These are phyloP conservation scores for Pangasius larnaudii DNA, from an alignment of 2,797 vertebrate genomes.

Conservation along the genomic window DNA sequence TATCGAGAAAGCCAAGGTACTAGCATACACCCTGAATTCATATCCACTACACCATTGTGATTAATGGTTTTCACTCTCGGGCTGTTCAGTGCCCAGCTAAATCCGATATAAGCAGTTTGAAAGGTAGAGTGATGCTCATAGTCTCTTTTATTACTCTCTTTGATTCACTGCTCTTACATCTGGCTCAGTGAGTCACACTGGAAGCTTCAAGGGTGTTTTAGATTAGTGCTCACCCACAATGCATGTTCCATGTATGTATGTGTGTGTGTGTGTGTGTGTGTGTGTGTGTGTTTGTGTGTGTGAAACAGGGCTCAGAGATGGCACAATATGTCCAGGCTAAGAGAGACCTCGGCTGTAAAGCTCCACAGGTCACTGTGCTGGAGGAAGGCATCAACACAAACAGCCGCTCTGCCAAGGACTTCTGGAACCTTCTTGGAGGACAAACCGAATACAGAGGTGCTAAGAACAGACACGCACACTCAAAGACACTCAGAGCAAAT, in stretches of 20 bases:
- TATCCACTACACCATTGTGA: neutral
- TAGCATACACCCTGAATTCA: neutral
- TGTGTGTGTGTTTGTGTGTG: conserved; percentile 41
- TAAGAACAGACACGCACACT: conserved; percentile 7
- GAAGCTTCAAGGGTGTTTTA: conserved; percentile 32
- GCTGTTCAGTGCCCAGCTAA: neutral
- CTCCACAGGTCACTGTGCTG: conserved; percentile 76
- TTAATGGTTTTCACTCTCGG: neutral
- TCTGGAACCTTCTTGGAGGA: conserved; percentile 82
- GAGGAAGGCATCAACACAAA: conserved; percentile 83
- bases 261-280: conserved; percentile 31
- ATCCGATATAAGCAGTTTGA: neutral
- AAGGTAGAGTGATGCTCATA: neutral
- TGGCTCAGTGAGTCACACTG: conserved; percentile 30
- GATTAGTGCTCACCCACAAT: conserved; percentile 22
- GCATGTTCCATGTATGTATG: neutral
- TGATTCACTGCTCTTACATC: conserved; percentile 26
- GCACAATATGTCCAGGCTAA: conserved; percentile 80
- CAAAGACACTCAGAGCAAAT: neutral
- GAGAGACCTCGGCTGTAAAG: conserved; percentile 82
- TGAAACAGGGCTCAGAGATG: conserved; percentile 79
- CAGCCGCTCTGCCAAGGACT: conserved; percentile 77
- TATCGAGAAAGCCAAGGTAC: conserved; percentile 84
- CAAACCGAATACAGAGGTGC: conserved; percentile 77
- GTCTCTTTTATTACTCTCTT: conserved; percentile 29